These are phyloP conservation scores for Drosophila nr. perissopoda DNA, from an alignment of 2,888 invertebrate genomes.

Conservation along the genomic window DNA sequence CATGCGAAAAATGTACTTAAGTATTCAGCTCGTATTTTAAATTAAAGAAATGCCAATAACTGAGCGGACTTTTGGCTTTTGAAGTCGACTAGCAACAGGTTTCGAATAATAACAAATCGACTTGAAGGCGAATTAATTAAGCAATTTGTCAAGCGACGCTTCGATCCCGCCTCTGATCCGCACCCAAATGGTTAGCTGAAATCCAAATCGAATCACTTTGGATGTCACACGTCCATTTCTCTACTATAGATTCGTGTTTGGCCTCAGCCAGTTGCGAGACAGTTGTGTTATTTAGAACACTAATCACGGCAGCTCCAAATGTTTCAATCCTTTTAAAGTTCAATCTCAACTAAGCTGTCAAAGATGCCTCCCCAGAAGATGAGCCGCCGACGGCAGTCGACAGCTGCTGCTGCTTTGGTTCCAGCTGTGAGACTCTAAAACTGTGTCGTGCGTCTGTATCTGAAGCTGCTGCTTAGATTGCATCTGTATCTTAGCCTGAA, in stretches of 20 bases:
- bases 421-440: conserved; percentile 33
- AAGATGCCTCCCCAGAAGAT: conserved; percentile 30
- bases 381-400: conserved; percentile 63
- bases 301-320: conserved; percentile 73
- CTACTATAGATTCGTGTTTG: conserved; percentile 53
- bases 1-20: conserved; percentile 29
- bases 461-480: background rate
- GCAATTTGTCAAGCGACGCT: conserved; percentile 74
- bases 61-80: conserved; percentile 41
- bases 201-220: conserved; percentile 54
- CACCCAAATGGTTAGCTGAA: conserved; percentile 21
- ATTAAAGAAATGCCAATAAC: conserved; percentile 62
- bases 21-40: conserved; percentile 30
- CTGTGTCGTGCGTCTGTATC: conserved; percentile 9
- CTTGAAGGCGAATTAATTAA: conserved; percentile 73
- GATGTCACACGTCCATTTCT: conserved; percentile 71
- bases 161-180: conserved; percentile 28
- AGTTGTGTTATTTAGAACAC: conserved; percentile 72
- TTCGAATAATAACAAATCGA: conserved; percentile 62
- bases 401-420: conserved; percentile 29
- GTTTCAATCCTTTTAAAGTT: conserved; percentile 65
- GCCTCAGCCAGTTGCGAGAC: conserved; percentile 42
- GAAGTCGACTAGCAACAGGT: conserved; percentile 51
- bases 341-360: conserved; percentile 55
- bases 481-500: conserved; percentile 25